Conservation (phyloP, 2,113 vertebrate species). For the Nibea albiflora region DNA sequence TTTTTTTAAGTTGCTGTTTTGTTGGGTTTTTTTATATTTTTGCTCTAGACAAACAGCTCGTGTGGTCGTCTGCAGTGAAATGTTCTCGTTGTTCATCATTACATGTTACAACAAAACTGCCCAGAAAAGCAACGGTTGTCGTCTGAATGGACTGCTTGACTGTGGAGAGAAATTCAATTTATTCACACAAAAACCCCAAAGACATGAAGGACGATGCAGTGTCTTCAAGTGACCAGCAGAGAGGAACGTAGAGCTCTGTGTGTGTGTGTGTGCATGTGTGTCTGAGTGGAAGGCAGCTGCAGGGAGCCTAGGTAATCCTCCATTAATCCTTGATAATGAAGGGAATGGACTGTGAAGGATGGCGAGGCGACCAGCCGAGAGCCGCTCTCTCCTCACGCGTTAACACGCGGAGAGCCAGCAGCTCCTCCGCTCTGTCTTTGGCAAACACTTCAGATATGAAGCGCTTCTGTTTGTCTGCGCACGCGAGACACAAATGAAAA, state of each 20-base stretch:
- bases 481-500: background rate
- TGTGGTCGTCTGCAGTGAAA: background rate
- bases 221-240: constrained; percentile 6
- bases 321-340: constrained; percentile 45
- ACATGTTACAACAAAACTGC: background rate
- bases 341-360: constrained; percentile 49
- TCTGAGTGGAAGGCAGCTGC: constrained; percentile 21
- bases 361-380: background rate
- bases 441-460: constrained; percentile 17
- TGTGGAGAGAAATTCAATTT: background rate
- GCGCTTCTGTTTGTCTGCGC: constrained; percentile 14
- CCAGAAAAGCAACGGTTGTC: background rate
- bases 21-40: background rate
- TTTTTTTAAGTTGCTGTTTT: background rate
- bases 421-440: background rate
- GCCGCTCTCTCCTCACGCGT: constrained; percentile 35
- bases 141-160: background rate
- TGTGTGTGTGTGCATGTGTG: background rate
- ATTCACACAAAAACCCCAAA: background rate
- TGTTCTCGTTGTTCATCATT: background rate
- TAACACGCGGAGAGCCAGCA: constrained; percentile 10
- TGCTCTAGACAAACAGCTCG: background rate
- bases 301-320: constrained; percentile 34
- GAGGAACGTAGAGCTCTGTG: background rate
- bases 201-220: constrained; percentile 1